Conservation (phyloP, 2,888 invertebrate genomes). For the Ophion ellenae region DNA sequence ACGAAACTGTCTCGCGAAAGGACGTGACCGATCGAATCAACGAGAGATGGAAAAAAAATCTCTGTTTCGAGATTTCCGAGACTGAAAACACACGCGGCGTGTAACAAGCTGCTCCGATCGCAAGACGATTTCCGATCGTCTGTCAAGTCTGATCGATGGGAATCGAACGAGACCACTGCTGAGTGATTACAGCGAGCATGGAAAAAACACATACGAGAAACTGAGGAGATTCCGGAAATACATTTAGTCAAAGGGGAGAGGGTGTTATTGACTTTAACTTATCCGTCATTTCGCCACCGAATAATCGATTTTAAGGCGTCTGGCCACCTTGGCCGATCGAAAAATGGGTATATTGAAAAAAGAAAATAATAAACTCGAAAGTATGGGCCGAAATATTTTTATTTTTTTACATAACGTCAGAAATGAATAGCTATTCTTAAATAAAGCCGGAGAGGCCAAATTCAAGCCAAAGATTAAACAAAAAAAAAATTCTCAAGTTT, state of each 20-base stretch:
- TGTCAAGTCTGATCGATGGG: slow-evolving; percentile 61
- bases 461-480: too few species aligned
- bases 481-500: too few species aligned
- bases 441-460: too few species aligned
- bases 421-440: too few species aligned
- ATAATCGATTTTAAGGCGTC: slow-evolving; percentile 7
- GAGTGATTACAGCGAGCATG: slow-evolving; percentile 23
- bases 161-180: not conserved
- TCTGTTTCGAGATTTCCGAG: not conserved
- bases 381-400: too few species aligned
- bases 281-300: slow-evolving; percentile 42
- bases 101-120: not conserved
- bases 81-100: not conserved
- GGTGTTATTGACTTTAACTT: slow-evolving; percentile 54
- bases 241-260: not conserved
- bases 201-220: slow-evolving; percentile 17
- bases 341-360: too few species aligned
- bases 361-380: too few species aligned
- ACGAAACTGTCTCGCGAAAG: not conserved
- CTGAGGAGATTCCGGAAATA: not conserved
- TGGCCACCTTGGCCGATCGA: too few species aligned
- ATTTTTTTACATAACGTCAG: too few species aligned
- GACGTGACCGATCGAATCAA: not conserved
- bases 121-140: slow-evolving; percentile 44
- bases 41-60: not conserved